Conservation (phyloP, 64 coral and sea anemone species). For the Porites lutea region DNA sequence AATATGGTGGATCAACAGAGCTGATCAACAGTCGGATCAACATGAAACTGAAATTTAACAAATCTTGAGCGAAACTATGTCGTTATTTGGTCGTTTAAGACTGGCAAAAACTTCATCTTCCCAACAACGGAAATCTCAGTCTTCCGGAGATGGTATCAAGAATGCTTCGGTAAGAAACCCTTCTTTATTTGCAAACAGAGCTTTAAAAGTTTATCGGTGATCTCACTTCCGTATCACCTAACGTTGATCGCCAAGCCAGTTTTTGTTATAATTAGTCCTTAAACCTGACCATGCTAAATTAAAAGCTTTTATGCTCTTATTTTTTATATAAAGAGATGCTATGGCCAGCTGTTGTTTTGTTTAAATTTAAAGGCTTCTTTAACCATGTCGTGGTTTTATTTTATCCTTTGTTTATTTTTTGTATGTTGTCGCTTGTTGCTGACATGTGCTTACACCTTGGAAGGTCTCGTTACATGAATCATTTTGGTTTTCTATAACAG, state of each 20-base stretch:
- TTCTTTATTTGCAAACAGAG: background rate
- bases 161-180: background rate
- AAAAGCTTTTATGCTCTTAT: too few relatives aligned
- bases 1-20: conserved; percentile 27
- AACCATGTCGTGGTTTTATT: too few relatives aligned
- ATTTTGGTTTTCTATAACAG: background rate
- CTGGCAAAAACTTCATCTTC: conserved; percentile 9
- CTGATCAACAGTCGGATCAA: conserved; percentile 10
- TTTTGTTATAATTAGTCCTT: too few relatives aligned
- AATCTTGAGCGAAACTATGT: background rate
- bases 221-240: background rate
- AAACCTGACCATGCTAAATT: too few relatives aligned
- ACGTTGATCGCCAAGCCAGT: background rate
- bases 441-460: too few relatives aligned
- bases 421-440: too few relatives aligned
- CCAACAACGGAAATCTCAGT: background rate
- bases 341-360: too few relatives aligned
- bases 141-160: background rate
- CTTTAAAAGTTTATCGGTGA: background rate
- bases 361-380: too few relatives aligned
- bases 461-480: background rate
- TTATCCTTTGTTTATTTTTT: too few relatives aligned
- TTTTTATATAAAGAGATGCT: too few relatives aligned
- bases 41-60: conserved; percentile 1
- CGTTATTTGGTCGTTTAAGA: background rate